Percentiles rank a stretch among this genome's conserved stretches.
These are phyloP conservation scores for Lepus europaeus DNA, from an alignment of 2,113 vertebrate species.

Conservation along the genomic window DNA sequence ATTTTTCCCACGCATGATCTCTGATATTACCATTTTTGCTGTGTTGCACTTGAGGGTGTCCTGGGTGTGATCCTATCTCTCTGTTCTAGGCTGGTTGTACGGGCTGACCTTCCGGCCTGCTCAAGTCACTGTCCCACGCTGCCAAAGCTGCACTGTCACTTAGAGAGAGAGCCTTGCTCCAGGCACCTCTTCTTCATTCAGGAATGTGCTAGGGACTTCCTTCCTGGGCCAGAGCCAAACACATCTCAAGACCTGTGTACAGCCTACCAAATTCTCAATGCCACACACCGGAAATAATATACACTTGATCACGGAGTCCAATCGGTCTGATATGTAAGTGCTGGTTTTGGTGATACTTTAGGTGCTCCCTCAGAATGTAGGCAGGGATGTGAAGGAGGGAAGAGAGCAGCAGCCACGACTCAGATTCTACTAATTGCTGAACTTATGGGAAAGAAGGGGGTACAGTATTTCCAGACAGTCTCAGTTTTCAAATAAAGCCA, in stretches of 20 bases:
- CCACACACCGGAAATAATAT: background rate
- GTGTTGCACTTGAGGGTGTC: background rate
- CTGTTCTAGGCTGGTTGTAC: background rate
- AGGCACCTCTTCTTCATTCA: background rate
- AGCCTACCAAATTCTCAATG: background rate
- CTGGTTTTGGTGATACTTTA: background rate
- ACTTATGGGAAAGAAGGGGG: background rate
- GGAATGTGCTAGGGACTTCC: background rate
- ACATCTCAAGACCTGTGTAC: background rate
- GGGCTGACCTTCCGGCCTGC: background rate
- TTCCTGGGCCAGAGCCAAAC: background rate
- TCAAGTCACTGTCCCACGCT: background rate
- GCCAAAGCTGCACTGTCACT: background rate
- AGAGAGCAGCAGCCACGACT: too few species aligned
- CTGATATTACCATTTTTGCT: background rate
- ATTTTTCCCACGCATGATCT: background rate
- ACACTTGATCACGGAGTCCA: background rate
- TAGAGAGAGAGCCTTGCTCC: background rate
- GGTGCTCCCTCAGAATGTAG: background rate
- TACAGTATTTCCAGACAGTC: background rate
- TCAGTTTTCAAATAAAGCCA: slow-evolving; percentile 19
- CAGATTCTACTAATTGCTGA: background rate
- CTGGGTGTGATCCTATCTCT: too few species aligned
- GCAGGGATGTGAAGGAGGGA: background rate
- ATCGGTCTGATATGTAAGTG: background rate